A percentile compares a stretch with the other conserved stretches of the same genome.
Conservation (phyloP, 92 coral and sea anemone species). For the Porites lobata region DNA sequence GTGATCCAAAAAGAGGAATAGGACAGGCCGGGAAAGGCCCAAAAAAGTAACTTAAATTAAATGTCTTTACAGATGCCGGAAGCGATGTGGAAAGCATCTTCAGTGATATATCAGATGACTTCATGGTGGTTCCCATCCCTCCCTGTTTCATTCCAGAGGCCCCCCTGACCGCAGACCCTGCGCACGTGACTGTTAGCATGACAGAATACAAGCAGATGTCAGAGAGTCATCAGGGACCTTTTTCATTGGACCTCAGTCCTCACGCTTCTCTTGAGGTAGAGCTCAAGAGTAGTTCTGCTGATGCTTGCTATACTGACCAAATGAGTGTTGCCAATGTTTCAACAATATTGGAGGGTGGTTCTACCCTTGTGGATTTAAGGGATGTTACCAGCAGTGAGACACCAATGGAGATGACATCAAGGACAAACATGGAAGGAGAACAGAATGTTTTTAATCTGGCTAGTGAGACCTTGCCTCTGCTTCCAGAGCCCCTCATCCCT, state of each 20-base stretch:
- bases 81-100: conserved; percentile 68
- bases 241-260: conserved; percentile 1
- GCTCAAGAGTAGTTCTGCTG: background rate
- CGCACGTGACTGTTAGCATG: conserved; percentile 60
- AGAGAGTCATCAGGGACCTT: conserved; percentile 40
- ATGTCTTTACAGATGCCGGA: conserved; percentile 45
- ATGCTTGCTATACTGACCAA: background rate
- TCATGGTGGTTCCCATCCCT: conserved; percentile 93
- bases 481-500: conserved; percentile 28
- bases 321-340: background rate
- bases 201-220: conserved; percentile 53
- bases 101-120: conserved; percentile 83
- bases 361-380: background rate
- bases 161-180: conserved; percentile 79
- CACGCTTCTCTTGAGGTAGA: background rate
- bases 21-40: background rate
- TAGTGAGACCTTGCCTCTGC: conserved; percentile 4
- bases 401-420: background rate
- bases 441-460: conserved; percentile 14
- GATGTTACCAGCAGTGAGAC: conserved; percentile 12
- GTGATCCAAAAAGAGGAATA: too few relatives aligned
- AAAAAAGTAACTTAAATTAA: background rate
- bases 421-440: conserved; percentile 1
- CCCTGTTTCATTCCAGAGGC: conserved; percentile 93
- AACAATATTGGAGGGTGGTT: background rate